Percentiles rank a stretch among this genome's conserved stretches.
These are phyloP conservation scores for Panthera uncia DNA, from an alignment of 2,113 vertebrate genomes.

Conservation along the genomic window DNA sequence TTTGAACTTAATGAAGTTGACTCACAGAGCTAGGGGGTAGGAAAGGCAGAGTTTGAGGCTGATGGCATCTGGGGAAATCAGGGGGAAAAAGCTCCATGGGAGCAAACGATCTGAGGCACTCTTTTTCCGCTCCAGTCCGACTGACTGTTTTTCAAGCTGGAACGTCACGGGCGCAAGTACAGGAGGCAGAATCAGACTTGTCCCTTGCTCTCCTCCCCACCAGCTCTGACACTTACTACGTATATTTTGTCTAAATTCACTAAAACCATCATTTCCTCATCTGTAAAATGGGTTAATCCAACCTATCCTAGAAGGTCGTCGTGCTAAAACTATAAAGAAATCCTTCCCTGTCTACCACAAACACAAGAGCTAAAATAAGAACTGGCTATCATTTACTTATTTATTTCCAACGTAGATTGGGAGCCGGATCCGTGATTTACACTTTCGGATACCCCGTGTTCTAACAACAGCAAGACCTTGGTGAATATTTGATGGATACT, in stretches of 20 bases:
- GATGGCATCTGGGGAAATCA: not conserved
- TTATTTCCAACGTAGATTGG: not conserved
- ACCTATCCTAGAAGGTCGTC: not conserved
- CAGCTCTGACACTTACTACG: not conserved
- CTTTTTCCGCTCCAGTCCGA: not conserved
- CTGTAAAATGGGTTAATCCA: not conserved
- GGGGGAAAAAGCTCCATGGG: not conserved
- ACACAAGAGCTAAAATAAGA: not conserved
- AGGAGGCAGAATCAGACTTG: not conserved
- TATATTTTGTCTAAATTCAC: not conserved
- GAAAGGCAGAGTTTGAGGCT: slow-evolving; percentile 82
- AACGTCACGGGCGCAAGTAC: too few species aligned
- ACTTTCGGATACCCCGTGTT: accelerated
- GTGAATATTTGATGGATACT: not conserved
- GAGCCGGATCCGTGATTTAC: not conserved
- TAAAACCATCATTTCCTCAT: not conserved
- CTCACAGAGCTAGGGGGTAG: slow-evolving; percentile 84
- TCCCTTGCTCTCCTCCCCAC: too few species aligned
- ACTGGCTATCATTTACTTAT: not conserved
- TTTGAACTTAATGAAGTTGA: slow-evolving; percentile 89
- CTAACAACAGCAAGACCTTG: too few species aligned
- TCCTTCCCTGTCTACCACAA: not conserved
- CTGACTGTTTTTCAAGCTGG: not conserved
- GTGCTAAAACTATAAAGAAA: not conserved
- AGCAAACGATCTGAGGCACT: not conserved